phyloP scores from a whole-genome alignment of 2,888 invertebrate species.

The Tenthredo distinguenda region DNA sequence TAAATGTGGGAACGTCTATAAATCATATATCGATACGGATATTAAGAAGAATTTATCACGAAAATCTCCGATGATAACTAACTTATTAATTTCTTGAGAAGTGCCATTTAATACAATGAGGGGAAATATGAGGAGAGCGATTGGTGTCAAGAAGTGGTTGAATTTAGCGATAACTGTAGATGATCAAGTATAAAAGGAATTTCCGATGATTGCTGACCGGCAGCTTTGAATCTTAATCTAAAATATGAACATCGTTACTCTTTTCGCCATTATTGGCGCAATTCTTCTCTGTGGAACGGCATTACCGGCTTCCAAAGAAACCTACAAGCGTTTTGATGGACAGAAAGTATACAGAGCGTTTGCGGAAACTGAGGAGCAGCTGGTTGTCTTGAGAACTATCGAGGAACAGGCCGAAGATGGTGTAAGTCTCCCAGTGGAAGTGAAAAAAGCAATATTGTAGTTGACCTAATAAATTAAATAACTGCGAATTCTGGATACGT shows the following conservation, averaged over 20 bases:
- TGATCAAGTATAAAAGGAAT: conserved; percentile 30
- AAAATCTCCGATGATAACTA: neutral
- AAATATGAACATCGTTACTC: neutral
- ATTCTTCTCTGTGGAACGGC: neutral
- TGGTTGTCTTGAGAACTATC: conserved; percentile 35
- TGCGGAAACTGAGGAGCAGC: conserved; percentile 32
- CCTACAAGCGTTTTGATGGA: conserved; percentile 36
- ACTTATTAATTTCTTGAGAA: neutral
- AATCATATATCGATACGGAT: neutral
- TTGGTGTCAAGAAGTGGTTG: neutral
- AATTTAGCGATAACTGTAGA: conserved; percentile 24
- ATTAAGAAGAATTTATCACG: neutral
- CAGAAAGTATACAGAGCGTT: conserved; percentile 49
- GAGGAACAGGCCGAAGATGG: conserved; percentile 35
- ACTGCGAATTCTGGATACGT: neutral
- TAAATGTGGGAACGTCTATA: neutral
- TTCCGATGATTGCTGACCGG: neutral
- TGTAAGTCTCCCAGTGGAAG: conserved; percentile 14
- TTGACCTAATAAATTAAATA: neutral
- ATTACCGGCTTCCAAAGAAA: conserved; percentile 7
- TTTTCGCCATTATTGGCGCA: neutral
- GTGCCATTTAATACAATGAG: neutral
- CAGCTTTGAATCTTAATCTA: neutral
- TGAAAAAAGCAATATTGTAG: neutral
- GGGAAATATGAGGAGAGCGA: neutral